Evolutionary conservation across 2,797 vertebrate species (phyloP).

Genomic region (Peromyscus attwateri): DNA sequence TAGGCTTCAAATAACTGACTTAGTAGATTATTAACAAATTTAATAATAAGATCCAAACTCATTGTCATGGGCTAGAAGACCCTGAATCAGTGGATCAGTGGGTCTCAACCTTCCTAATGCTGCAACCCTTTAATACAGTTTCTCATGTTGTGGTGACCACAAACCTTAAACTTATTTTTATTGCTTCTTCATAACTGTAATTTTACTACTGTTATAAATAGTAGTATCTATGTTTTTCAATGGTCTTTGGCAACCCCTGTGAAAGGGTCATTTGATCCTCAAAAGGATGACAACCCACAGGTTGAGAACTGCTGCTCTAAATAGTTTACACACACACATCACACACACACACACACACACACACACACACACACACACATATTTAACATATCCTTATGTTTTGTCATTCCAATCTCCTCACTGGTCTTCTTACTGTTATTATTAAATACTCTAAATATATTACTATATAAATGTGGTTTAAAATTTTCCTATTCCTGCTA

Average conservation of each 20-base stretch:
- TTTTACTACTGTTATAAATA: no score
- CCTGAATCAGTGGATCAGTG: no score
- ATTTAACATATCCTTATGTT: neutral
- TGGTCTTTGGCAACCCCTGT: no score
- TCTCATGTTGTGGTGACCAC: no score
- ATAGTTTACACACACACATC: neutral
- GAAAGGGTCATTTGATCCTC: no score
- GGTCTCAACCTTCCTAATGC: no score
- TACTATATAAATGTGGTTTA: neutral
- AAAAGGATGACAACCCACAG: no score
- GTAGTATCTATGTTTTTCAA: no score
- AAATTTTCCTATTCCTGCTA: neutral
- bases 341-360: no score
- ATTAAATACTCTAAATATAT: neutral
- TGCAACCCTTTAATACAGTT: no score
- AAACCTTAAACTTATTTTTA: no score
- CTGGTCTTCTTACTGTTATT: neutral
- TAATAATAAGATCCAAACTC: constrained; percentile 14
- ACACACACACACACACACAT: neutral
- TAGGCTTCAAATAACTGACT: neutral
- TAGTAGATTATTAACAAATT: neutral
- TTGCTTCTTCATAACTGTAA: no score
- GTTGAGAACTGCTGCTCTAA: neutral
- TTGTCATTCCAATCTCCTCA: neutral
- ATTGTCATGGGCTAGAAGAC: neutral